Base-by-base conservation (phyloP, 2,888 invertebrate species). In the Coelopa pilipes region DNA sequence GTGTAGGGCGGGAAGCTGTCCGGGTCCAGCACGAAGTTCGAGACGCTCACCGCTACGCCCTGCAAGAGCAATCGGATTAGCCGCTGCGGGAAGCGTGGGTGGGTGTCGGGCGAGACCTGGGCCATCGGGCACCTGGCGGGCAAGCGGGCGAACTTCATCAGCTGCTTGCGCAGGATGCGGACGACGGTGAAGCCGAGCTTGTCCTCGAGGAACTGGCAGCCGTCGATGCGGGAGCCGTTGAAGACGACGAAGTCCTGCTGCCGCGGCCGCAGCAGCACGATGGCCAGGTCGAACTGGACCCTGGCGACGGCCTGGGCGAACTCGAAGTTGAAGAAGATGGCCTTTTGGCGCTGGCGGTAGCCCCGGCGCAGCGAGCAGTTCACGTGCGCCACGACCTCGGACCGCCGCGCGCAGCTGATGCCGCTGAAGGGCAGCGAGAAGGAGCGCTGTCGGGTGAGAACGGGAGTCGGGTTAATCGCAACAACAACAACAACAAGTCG, bases 71-170 rank as follows among this genome's bases (percentile, higher is more conserved):
- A 34, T 34, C 34, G 1, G 34, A 66, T 34, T 19, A 19, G 19
- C 12, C 12, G 0, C 13, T 11, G 13, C 9, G 13, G 13, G 13
- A 49, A 49, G 13, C 53, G 53, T 53, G 3, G 3, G 3, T 53
- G n/a, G 34, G 34, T 34, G 34, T 53, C n/a, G 4, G 53, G 10
- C 4, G n/a, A 53, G 13, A 75, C 74, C 74, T 72, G 72, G 5
- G 19, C 7, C 7, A 76, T 10, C 13, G 76, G 76, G 70, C 76
- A 76, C 50, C 70, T 68, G 1, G 34, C 46, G 12, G 76, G 76
- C 9, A 75, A 5, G 17, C 68, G 69, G 0, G 74, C 75, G 46
- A 65, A 70, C 11, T 68, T 72, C 1, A 3, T 15, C n/a, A 75
- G 75, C 46, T 65, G 53, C 2, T 71, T 70, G 47, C 75, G 74